Evolutionary conservation across 1,140 invertebrate genomes (phyloP).

Genomic region (Drosophila bifasciata): DNA sequence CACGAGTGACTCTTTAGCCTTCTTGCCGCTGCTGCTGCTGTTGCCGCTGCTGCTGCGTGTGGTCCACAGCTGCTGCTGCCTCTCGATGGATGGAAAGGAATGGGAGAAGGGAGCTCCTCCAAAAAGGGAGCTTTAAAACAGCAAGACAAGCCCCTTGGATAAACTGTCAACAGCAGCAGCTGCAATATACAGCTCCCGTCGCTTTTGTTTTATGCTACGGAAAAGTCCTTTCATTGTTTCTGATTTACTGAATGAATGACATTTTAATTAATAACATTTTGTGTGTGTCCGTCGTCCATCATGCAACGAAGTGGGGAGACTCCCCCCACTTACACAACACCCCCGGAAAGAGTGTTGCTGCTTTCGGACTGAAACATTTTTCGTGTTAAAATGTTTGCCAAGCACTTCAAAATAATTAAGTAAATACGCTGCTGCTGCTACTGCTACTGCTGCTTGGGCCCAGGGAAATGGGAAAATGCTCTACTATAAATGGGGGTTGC

Average conservation of each 20-base stretch:
- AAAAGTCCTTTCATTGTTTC: conserved; percentile 63
- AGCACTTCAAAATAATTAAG: conserved; percentile 81
- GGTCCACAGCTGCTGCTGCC: conserved; percentile 28
- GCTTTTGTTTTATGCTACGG: not conserved
- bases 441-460: not conserved
- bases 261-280: conserved; percentile 83
- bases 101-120: conserved; percentile 3
- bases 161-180: conserved; percentile 72
- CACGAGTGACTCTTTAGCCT: too few species aligned
- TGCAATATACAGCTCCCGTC: conserved; percentile 41
- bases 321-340: not conserved
- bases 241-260: conserved; percentile 66
- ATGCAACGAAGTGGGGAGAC: not conserved
- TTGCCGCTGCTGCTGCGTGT: conserved; percentile 56
- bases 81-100: too few species aligned
- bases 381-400: conserved; percentile 80
- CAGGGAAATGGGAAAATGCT: conserved; percentile 44
- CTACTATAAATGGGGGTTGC: conserved; percentile 13
- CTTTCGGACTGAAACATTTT: conserved; percentile 69
- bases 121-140: conserved; percentile 36
- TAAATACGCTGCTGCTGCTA: conserved; percentile 51
- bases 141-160: conserved; percentile 31
- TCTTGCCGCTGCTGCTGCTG: too few species aligned
- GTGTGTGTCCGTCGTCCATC: conserved; percentile 54
- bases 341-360: conserved; percentile 32